A percentile compares a stretch with the other conserved stretches of the same genome.
phyloP scores from a whole-genome alignment of 2,888 invertebrate species.

The Branchinecta sandiegonensis region DNA sequence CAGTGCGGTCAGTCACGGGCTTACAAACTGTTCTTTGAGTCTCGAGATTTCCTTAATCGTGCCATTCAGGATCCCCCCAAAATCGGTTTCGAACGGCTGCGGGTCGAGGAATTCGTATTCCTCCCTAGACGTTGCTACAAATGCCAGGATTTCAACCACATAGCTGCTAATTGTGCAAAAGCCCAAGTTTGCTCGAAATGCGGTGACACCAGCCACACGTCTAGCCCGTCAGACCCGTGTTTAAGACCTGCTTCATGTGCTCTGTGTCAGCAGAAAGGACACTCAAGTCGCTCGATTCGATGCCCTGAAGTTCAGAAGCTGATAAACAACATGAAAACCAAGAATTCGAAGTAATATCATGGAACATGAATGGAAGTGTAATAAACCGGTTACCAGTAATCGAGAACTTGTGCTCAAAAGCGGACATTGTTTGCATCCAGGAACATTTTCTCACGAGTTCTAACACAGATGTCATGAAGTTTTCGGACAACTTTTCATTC shows the following conservation, averaged over 20 bases:
- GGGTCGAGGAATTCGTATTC: neutral
- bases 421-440: neutral
- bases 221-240: no score
- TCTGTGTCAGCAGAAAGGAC: no score
- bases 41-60: neutral
- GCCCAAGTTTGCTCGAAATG: neutral
- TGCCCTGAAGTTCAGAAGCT: no score
- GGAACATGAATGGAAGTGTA: neutral
- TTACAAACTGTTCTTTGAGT: neutral
- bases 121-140: neutral
- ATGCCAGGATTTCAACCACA: neutral
- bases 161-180: neutral
- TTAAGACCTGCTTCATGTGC: no score
- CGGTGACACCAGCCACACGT: no score
- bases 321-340: no score
- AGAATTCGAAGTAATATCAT: neutral
- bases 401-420: neutral
- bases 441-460: neutral
- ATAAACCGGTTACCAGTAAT: neutral
- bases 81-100: neutral
- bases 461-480: no score
- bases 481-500: no score
- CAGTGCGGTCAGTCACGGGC: neutral
- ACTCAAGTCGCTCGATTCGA: no score
- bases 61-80: neutral